These are phyloP conservation scores for Atractosteus spatula DNA, from an alignment of 2,113 vertebrate species.

Conservation along the genomic window DNA sequence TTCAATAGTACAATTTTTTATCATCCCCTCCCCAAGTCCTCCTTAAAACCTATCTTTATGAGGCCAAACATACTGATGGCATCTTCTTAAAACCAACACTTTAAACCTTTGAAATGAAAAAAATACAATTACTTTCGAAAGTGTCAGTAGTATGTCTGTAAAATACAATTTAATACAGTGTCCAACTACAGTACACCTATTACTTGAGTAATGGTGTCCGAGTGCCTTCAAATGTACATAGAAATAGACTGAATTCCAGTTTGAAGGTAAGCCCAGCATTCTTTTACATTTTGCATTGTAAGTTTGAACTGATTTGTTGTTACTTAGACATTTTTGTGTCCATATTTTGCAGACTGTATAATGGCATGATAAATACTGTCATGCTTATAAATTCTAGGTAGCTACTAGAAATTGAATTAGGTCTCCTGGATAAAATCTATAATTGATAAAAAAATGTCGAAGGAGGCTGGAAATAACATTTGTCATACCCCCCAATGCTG, in stretches of 20 bases:
- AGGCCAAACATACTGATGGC: no score
- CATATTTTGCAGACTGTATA: slow-evolving; percentile 54
- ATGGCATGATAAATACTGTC: slow-evolving; percentile 62
- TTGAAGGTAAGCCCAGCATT: slow-evolving; percentile 34
- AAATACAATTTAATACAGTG: no score
- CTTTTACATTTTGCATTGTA: slow-evolving; percentile 34
- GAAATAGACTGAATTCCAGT: slow-evolving; percentile 24
- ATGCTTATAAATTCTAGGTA: slow-evolving; percentile 52
- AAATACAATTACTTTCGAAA: no score
- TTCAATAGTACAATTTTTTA: not conserved
- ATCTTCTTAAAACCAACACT: no score
- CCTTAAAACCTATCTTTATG: no score
- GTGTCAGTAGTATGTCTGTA: no score
- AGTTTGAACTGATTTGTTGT: slow-evolving; percentile 58
- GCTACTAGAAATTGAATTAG: slow-evolving; percentile 64
- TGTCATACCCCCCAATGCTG: slow-evolving; percentile 37
- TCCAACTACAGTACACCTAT: no score
- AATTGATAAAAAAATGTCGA: slow-evolving; percentile 65
- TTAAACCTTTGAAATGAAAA: no score
- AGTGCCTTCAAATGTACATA: not conserved
- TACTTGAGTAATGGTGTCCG: no score
- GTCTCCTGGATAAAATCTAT: slow-evolving; percentile 65
- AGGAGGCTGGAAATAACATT: slow-evolving; percentile 39
- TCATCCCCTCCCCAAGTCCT: not conserved
- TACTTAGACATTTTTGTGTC: slow-evolving; percentile 46